These are phyloP conservation scores for Diadumene lineata DNA, from an alignment of 92 coral and sea anemone species.

Conservation along the genomic window DNA sequence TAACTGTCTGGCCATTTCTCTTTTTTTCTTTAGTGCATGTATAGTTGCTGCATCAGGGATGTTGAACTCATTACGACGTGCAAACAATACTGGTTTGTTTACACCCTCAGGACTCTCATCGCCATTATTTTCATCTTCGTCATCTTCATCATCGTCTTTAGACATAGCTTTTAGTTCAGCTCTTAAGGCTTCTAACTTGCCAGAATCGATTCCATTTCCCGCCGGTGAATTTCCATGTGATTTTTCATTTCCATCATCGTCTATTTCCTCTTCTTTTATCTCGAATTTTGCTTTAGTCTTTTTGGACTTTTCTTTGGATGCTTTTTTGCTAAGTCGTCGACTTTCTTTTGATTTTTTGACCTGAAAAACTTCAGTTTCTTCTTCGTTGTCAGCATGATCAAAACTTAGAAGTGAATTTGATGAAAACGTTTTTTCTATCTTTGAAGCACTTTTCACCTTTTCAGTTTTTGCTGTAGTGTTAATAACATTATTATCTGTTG, in stretches of 20 bases:
- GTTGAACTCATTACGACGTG: slow-evolving; percentile 51
- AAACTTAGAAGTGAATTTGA: slow-evolving; percentile 82
- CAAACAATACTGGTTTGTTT: slow-evolving; percentile 21
- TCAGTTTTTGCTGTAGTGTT: slow-evolving; percentile 28
- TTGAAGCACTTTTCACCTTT: slow-evolving; percentile 36
- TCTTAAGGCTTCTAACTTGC: slow-evolving; percentile 72
- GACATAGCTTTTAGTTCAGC: slow-evolving; percentile 90
- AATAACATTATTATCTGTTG: slow-evolving; percentile 27
- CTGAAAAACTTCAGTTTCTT: slow-evolving; percentile 75
- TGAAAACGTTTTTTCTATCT: slow-evolving; percentile 66
- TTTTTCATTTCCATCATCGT: neutral
- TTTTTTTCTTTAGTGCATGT: slow-evolving; percentile 90
- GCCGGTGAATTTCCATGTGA: slow-evolving; percentile 7
- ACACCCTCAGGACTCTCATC: slow-evolving; percentile 20
- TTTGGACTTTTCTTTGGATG: slow-evolving; percentile 66
- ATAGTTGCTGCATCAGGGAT: slow-evolving; percentile 99
- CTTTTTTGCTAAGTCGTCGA: slow-evolving; percentile 82
- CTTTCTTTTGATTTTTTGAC: slow-evolving; percentile 96
- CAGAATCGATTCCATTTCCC: slow-evolving; percentile 44
- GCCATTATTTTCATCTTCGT: slow-evolving; percentile 44
- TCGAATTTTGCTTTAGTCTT: slow-evolving; percentile 39
- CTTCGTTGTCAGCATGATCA: slow-evolving; percentile 66
- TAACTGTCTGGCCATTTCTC: slow-evolving; percentile 93
- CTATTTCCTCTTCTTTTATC: slow-evolving; percentile 27
- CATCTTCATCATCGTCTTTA: slow-evolving; percentile 70